Evolutionary conservation across 2,888 invertebrate species (phyloP), one percentile per base, ranked within the genome.

Genomic region (Andrena haemorrhoa): DNA sequence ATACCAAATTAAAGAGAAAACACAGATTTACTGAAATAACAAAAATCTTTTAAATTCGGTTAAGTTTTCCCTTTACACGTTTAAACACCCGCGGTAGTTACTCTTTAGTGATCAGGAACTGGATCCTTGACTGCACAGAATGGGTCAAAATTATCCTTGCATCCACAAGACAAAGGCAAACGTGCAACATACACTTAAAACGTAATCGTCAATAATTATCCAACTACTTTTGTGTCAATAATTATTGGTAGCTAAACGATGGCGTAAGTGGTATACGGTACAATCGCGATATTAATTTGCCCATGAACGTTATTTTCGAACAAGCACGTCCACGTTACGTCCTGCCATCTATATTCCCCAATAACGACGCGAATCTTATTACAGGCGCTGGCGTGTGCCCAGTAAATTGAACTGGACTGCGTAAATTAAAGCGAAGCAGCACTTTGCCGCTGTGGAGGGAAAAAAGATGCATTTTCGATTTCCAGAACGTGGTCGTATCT

Each of bases 301-400:
- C 20, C 49, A 8, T 10, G 47, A 12, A 53, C 33, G 53, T 51
- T 78, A 68, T 74, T 74, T 74, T 61, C 66, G 51, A 56, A 29
- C 49, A 49, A 49, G 41, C 41, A 53, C 63, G 33, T 56, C 47
- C 61, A 10, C 51, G 41, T 41, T 56, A 16, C 53, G 12, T 16
- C 29, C n/a, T 10, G 12, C 64, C 29, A 70, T 56, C 79, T 65
- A 79, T 79, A 64, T 65, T 60, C 51, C 8, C 56, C 53, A 47
- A 60, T 71, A 71, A 65, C 78, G 77, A 70, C 23, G 41, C 29
- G 79, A 80, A 79, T 71, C 71, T 78, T 80, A 78, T 80, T 70
- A 80, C 60, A 63, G 29, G 35, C 8, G 79, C 53, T 70, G 49
- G 49, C 70, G 77, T 53, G 58, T 26, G 33, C 61, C 20, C 49